Base-by-base conservation (phyloP, 2,113 vertebrate species). In the Merops nubicus region DNA sequence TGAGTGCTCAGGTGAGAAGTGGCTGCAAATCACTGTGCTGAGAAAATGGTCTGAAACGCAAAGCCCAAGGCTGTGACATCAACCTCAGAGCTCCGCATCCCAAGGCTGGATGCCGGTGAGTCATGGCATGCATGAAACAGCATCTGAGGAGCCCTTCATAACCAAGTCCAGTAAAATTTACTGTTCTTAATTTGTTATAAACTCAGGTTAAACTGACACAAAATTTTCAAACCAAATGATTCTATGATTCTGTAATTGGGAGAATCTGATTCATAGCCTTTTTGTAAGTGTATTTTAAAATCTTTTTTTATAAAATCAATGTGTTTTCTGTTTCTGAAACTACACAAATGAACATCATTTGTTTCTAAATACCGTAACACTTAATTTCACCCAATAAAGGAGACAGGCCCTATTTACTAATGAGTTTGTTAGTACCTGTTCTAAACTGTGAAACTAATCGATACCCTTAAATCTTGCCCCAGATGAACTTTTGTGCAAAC, bases 1-100 rank as follows among this genome's bases (percentile, higher is more conserved):
- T 12, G 21, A 82, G 70, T 53, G 63, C 70, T 94, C 67, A 93
- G 91, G 85, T 96, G 67, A 97, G 94, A 95, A 85, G 67, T 2
- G 4, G 54, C 83, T 85, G 67, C 92, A 94, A 93, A 88, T 74
- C 77, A 74, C 50, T 57, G n/a, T 88, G 86, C 82, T 91, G 54
- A 92, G 79, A 90, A 85, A 76, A 80, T 10, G 28, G 25, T 88
- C 57, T 57, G 85, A 94, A 96, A 79, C 2, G 3, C 34, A 85
- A 40, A 91, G 38, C 56, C 78, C 79, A 90, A 92, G 75, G 82
- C 85, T 79, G 57, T 91, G 85, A 57, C 87, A 72, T 65, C 56
- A 82, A 8, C 63, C 4, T 1, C 40, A 88, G 53, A 68, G 13
- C 62, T 76, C 81, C 50, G 31, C 36, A 29, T 33, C 57, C 25